A percentile compares a stretch with the other conserved stretches of the same genome.
Evolutionary conservation across 2,888 invertebrate species (phyloP).

Genomic region (Nipponacmea schrenckii): DNA sequence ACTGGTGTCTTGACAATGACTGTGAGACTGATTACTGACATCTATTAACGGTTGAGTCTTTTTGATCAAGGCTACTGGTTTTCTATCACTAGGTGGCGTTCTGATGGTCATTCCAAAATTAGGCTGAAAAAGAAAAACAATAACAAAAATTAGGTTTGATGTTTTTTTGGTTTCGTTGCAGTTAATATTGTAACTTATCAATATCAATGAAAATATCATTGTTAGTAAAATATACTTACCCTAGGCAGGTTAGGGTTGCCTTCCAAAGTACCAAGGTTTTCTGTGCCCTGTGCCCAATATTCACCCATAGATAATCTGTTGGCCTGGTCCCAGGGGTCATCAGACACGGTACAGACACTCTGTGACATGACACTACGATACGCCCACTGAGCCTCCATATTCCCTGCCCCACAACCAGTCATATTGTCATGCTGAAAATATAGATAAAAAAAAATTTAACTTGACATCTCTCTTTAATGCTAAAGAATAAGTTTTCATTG

Average conservation of each 20-base stretch:
- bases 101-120: slow-evolving; percentile 53
- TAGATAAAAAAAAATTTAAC: too few species aligned
- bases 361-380: slow-evolving; percentile 40
- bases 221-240: slow-evolving; percentile 28
- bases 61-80: slow-evolving; percentile 33
- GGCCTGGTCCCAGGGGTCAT: slow-evolving; percentile 31
- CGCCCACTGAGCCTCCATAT: slow-evolving; percentile 22
- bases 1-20: slow-evolving; percentile 19
- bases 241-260: slow-evolving; percentile 40
- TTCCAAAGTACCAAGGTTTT: slow-evolving; percentile 52
- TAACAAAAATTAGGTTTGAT: too few species aligned
- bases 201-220: too few species aligned
- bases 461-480: too few species aligned
- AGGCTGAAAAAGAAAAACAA: slow-evolving; percentile 42
- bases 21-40: slow-evolving; percentile 39
- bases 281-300: slow-evolving; percentile 54
- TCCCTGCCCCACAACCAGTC: slow-evolving; percentile 14
- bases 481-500: too few species aligned
- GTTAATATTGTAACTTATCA: too few species aligned
- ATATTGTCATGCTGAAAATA: slow-evolving; percentile 19
- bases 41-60: slow-evolving; percentile 33
- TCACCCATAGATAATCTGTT: slow-evolving; percentile 54
- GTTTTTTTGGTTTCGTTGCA: too few species aligned
- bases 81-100: slow-evolving; percentile 45
- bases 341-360: slow-evolving; percentile 34